phyloP scores from a whole-genome alignment of 2,113 vertebrate genomes.

The Tragelaphus buxtoni region DNA sequence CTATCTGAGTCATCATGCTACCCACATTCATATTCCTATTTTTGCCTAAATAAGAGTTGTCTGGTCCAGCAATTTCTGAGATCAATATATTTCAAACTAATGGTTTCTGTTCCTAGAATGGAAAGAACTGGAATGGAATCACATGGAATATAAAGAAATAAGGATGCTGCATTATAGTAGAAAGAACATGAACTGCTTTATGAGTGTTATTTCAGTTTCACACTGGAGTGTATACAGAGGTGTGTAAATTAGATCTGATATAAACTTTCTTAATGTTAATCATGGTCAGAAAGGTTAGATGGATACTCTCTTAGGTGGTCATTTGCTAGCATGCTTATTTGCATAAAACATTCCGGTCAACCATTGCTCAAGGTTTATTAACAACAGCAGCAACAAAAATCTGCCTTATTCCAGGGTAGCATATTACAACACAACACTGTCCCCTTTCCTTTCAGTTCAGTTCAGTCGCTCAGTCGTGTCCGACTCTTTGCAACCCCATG shows the following conservation, averaged over 20 bases:
- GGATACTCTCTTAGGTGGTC: not conserved
- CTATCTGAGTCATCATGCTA: not conserved
- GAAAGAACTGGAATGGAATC: not conserved
- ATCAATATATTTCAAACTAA: not conserved
- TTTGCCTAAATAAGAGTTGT: not conserved
- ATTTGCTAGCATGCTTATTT: not conserved
- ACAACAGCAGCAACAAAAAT: not conserved
- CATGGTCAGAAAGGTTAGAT: not conserved
- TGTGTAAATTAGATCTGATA: not conserved
- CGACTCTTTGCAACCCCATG: accelerated
- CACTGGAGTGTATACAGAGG: not conserved
- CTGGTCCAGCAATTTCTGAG: not conserved
- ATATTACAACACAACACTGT: not conserved
- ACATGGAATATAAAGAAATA: not conserved
- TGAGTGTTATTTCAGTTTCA: not conserved
- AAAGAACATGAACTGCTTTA: not conserved
- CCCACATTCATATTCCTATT: not conserved
- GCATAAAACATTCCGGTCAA: not conserved
- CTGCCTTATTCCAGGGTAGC: not conserved
- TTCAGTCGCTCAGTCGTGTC: too few species aligned
- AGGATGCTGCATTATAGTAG: not conserved
- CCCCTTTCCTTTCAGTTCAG: not conserved
- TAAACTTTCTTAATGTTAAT: not conserved
- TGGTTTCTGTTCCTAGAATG: not conserved
- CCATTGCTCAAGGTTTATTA: not conserved